phyloP scores from a whole-genome alignment of 2,113 vertebrate genomes.

The Varanus komodoensis region DNA sequence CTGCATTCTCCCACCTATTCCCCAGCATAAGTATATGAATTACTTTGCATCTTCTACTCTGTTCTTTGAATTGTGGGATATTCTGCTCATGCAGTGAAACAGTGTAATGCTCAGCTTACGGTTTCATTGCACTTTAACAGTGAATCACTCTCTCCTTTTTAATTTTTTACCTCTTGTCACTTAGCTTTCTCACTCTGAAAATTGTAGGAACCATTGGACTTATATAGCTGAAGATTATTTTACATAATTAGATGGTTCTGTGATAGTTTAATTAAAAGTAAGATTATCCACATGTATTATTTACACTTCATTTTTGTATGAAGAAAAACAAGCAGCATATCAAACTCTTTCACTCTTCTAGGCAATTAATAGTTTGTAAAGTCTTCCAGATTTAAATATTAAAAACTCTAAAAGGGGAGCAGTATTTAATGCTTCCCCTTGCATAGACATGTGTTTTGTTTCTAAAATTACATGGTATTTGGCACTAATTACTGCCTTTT shows the following conservation, averaged over 20 bases:
- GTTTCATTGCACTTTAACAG: neutral
- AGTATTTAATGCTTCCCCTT: neutral
- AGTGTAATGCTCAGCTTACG: neutral
- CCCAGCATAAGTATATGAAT: neutral
- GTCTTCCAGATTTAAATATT: neutral
- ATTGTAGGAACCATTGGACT: neutral
- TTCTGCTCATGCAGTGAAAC: neutral
- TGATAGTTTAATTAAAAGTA: conserved; percentile 17
- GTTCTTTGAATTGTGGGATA: no score
- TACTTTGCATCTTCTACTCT: neutral
- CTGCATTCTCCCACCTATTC: no score
- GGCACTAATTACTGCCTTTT: neutral
- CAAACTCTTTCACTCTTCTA: neutral
- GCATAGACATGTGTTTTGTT: neutral
- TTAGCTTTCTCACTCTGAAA: neutral
- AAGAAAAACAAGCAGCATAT: neutral
- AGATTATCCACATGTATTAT: conserved; percentile 6
- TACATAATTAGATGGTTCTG: neutral
- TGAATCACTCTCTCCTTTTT: neutral
- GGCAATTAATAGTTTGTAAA: neutral
- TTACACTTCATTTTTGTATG: conserved; percentile 22
- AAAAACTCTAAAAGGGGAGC: neutral
- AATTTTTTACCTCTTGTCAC: conserved; percentile 1
- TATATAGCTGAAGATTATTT: neutral
- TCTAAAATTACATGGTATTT: neutral